Evolutionary conservation across 2,888 invertebrate genomes (phyloP), one percentile per base, ranked within the genome.

Genomic region (Sabatieria punctata): DNA sequence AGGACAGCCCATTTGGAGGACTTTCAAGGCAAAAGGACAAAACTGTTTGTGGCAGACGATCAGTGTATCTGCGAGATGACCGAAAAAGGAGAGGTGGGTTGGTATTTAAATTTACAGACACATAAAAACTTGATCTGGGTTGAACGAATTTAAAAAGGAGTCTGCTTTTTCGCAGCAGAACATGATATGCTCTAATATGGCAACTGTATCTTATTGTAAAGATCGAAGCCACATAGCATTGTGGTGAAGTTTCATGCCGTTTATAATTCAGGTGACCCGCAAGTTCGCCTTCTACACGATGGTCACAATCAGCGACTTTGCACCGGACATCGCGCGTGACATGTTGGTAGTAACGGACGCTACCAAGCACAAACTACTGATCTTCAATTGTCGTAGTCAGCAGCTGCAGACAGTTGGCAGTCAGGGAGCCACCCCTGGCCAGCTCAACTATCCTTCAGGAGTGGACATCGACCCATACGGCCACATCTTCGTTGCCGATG

Each of bases 371-470:
- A 19, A 35, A 6, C 36, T 43, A 35, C 21, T 43, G 4, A 6
- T 43, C 15, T 26, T 43, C 25, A 35, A 46, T 42, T 43, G 42
- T 25, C 35, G 25, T 21, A 6, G 19, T 3, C 43, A 44, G 11
- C 18, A 19, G 4, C 15, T 47, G 24, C 13, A 22, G 23, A 22
- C 19, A 13, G 38, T 47, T 4, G 47, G 47, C 24, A 25, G 35
- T 15, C 24, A 45, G 33, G 47, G 47, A 6, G 47, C 35, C 4
- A 47, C 43, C 4, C 47, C 47, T 4, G 47, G 44, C n/a, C 4
- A 22, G 6, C 46, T 47, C 27, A 8, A 18, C 18, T n/a, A 33
- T 21, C 47, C 47, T 4, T 22, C 36, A 11, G 47, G 43, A 4
- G 35, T 47, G 6, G 24, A 15, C 15, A 18, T 37, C 6, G 47